These are phyloP conservation scores for Caenorhabditis sulstoni DNA, from an alignment of 2,888 invertebrate genomes.

Conservation along the genomic window DNA sequence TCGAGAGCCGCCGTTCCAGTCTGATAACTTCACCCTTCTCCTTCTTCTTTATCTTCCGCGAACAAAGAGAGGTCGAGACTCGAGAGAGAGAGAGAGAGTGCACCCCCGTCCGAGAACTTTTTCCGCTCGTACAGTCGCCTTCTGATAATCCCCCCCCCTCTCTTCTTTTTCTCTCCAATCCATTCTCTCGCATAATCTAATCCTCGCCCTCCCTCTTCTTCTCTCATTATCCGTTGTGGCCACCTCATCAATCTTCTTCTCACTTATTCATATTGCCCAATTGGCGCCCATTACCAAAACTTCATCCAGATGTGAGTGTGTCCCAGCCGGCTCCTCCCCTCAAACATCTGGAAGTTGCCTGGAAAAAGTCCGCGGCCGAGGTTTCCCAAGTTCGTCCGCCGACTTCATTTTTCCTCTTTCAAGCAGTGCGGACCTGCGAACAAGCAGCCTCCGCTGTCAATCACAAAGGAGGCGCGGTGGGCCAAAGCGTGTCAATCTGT, in stretches of 20 bases:
- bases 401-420: too few relatives aligned
- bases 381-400: too few relatives aligned
- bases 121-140: constrained; percentile 19
- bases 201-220: constrained; percentile 16
- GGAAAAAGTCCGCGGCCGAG: too few relatives aligned
- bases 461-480: constrained; percentile 18
- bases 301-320: constrained; percentile 12
- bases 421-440: too few relatives aligned
- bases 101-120: too few relatives aligned
- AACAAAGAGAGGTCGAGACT: background rate
- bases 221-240: constrained; percentile 1
- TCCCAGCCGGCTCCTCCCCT: background rate
- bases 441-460: constrained; percentile 10
- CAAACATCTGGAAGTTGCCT: too few relatives aligned
- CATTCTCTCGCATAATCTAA: constrained; percentile 28
- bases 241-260: constrained; percentile 44
- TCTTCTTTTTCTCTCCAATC: background rate
- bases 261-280: constrained; percentile 6
- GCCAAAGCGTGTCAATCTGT: too few relatives aligned
- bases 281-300: constrained; percentile 36
- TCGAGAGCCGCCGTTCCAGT: background rate
- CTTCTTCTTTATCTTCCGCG: background rate
- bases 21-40: background rate
- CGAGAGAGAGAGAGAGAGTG: background rate
- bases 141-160: constrained; percentile 18